Percentiles rank a stretch among this genome's conserved stretches.
These are phyloP conservation scores for Leptodactylus fuscus DNA, from an alignment of 2,113 vertebrate species.

Conservation along the genomic window DNA sequence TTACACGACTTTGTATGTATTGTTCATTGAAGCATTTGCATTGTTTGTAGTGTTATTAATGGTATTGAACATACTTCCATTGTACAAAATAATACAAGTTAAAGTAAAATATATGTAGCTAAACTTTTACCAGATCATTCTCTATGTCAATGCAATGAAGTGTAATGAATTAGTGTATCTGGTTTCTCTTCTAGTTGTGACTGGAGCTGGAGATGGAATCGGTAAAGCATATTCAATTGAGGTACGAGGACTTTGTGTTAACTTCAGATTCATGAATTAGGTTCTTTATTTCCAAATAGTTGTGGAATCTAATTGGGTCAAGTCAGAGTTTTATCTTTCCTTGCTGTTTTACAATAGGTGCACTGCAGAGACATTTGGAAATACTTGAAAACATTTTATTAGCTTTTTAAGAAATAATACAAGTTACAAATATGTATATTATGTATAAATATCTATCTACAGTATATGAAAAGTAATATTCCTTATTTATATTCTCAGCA, in stretches of 20 bases:
- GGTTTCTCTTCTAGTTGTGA: constrained; percentile 77
- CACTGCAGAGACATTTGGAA: too few species aligned
- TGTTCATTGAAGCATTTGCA: neutral
- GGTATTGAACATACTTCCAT: neutral
- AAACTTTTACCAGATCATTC: neutral
- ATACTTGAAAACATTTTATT: too few species aligned
- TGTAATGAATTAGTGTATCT: neutral
- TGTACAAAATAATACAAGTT: neutral
- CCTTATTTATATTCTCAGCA: too few species aligned
- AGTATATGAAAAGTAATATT: too few species aligned
- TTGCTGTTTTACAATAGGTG: neutral
- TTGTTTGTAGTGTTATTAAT: neutral
- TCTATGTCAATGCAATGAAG: neutral
- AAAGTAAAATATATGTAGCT: neutral
- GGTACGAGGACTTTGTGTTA: constrained; percentile 68
- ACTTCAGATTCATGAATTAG: neutral
- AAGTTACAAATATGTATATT: too few species aligned
- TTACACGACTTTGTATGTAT: neutral
- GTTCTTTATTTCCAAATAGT: neutral
- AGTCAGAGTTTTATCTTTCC: neutral
- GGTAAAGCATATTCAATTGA: constrained; percentile 85
- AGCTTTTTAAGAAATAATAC: too few species aligned
- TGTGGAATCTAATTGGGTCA: neutral
- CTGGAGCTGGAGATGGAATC: constrained; percentile 85
- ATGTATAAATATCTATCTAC: too few species aligned